These are phyloP conservation scores for Gymnocypris eckloni DNA, from an alignment of 2,797 vertebrate genomes.

Conservation along the genomic window DNA sequence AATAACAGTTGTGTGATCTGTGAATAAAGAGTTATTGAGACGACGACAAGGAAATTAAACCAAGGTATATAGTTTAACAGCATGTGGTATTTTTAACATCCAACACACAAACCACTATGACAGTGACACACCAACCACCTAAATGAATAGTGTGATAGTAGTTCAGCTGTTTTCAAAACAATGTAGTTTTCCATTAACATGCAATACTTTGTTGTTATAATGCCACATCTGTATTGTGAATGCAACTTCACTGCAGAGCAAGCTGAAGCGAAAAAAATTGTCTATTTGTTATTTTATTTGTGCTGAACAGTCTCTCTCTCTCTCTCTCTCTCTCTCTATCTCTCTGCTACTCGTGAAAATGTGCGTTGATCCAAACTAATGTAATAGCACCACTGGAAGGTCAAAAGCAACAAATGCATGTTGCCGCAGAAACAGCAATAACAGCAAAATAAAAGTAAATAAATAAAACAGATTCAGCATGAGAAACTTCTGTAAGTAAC, in stretches of 20 bases:
- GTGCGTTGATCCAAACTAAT: background rate
- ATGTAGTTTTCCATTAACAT: background rate
- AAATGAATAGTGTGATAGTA: background rate
- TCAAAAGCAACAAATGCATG: background rate
- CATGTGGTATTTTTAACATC: background rate
- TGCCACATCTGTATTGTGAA: background rate
- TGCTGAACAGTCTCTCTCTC: background rate
- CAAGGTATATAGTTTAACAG: background rate
- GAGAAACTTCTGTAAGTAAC: background rate
- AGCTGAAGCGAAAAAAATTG: background rate
- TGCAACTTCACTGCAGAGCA: background rate
- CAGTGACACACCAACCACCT: background rate
- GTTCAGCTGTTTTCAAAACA: background rate
- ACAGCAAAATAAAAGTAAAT: background rate
- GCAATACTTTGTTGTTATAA: background rate
- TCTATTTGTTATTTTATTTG: background rate
- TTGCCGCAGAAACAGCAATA: background rate
- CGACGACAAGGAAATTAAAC: background rate
- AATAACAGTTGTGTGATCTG: background rate
- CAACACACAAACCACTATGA: background rate
- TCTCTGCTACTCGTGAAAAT: background rate
- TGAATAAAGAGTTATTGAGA: background rate
- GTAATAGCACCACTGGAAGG: background rate
- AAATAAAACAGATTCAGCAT: background rate
- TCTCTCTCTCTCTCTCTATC: background rate